A percentile compares a stretch with the other conserved stretches of the same genome.
phyloP scores from a whole-genome alignment of 2,797 vertebrate genomes.

The Enteromius treurensis region DNA sequence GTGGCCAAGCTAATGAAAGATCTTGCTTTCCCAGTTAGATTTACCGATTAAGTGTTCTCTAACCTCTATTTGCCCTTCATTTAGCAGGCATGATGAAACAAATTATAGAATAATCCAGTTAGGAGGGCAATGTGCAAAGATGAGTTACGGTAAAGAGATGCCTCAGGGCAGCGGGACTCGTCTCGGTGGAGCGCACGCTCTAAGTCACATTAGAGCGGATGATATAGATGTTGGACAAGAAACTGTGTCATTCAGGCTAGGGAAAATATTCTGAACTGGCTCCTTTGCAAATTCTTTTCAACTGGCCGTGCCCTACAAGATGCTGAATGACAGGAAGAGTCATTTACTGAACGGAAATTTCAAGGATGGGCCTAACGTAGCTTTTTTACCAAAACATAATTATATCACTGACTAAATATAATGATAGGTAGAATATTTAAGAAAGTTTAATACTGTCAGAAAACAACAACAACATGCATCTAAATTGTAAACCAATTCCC shows the following conservation, averaged over 20 bases:
- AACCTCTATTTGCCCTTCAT: conserved; percentile 56
- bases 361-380: not conserved
- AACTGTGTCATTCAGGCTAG: conserved; percentile 34
- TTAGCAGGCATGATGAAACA: conserved; percentile 56
- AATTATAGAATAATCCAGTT: conserved; percentile 58
- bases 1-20: conserved; percentile 37
- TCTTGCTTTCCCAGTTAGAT: conserved; percentile 47
- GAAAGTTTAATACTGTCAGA: too few species aligned
- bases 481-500: not conserved
- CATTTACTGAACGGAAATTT: not conserved
- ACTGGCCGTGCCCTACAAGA: not conserved
- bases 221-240: conserved; percentile 49
- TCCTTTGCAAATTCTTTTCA: conserved; percentile 6
- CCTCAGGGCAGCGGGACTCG: conserved; percentile 53
- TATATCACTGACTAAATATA: not conserved
- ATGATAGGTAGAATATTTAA: not conserved
- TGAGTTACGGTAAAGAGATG: conserved; percentile 55
- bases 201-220: conserved; percentile 47
- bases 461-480: not conserved
- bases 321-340: not conserved
- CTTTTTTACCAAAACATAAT: not conserved
- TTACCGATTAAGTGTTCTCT: conserved; percentile 48
- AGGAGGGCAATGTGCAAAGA: conserved; percentile 59
- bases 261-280: conserved; percentile 26
- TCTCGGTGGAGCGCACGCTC: conserved; percentile 45